Percentiles rank a stretch among this genome's conserved stretches.
Conservation (phyloP, 2,113 vertebrate genomes). For the Arothron firmamentum region DNA sequence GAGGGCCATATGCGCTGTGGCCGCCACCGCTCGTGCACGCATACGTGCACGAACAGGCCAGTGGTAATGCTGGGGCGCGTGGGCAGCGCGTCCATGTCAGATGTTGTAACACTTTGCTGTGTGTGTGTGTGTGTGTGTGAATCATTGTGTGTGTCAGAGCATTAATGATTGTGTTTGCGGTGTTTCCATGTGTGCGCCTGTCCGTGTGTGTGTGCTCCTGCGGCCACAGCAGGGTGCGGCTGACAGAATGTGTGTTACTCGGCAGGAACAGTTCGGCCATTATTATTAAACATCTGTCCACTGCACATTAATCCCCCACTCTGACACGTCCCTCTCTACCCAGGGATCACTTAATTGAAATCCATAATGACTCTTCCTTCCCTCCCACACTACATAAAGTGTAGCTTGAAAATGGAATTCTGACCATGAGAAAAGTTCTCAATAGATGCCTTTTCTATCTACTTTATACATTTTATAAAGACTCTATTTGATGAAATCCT, state of each 20-base stretch:
- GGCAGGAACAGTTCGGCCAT: conserved; percentile 63
- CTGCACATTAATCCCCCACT: conserved; percentile 68
- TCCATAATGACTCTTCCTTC: conserved; percentile 71
- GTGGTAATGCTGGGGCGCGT: conserved; percentile 21
- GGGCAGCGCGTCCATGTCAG: neutral
- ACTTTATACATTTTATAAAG: too few species aligned
- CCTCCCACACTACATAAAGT: conserved; percentile 49
- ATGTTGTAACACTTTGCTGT: conserved; percentile 5
- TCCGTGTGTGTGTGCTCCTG: conserved; percentile 26
- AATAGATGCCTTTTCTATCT: too few species aligned
- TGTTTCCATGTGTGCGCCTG: conserved; percentile 20
- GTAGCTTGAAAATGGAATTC: conserved; percentile 29
- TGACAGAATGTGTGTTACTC: conserved; percentile 63
- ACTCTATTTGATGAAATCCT: too few species aligned
- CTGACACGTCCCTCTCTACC: conserved; percentile 66
- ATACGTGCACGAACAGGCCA: conserved; percentile 13
- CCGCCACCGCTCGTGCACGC: conserved; percentile 62
- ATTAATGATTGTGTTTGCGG: conserved; percentile 51
- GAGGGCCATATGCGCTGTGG: conserved; percentile 72
- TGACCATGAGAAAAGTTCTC: neutral
- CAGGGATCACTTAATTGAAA: conserved; percentile 75
- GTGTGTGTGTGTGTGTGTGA: conserved; percentile 47
- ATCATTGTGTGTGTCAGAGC: conserved; percentile 55
- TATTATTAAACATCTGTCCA: conserved; percentile 76
- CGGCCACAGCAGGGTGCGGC: conserved; percentile 51